Evolutionary conservation across 1,140 invertebrate genomes (phyloP), one percentile per base, ranked within the genome.

Genomic region (Bombus waltoni): DNA sequence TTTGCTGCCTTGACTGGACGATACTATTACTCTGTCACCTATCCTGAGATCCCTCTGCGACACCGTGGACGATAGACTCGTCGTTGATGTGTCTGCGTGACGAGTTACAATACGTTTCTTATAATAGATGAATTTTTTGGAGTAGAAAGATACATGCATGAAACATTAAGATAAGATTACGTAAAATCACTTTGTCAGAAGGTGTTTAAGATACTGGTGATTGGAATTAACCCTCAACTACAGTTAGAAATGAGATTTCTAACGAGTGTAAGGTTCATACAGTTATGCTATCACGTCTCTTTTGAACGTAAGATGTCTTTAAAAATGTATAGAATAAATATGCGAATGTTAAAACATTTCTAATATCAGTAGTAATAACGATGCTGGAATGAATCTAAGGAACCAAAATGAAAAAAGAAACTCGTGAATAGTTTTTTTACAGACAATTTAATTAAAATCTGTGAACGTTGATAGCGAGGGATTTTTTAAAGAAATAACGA

Each of bases 21-120:
- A 97, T 22, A 99, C 98, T 87, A 99, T 98, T 32, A 99, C 98
- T 73, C 98, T 96, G 91, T 99, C 98, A 62, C 98, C 98, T 84
- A 98, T 93, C 93, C 97, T 97, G 71, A 98, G 94, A 89, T 97
- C 97, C 89, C 94, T 95, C 62, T 95, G 93, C 8, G 94, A 93
- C 28, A 94, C 93, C 57, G 95, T 94, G 38, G 96, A 96, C 68
- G 94, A 91, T 80, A 96, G 88, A 89, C 96, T 97, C 77, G 96
- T 96, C 86, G 96, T 97, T 25, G 97, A 97, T 89, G 96, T 95
- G 95, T 96, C 97, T 97, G 93, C 10, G 78, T 86, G 80, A 78
- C 85, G 92, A 89, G 74, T 83, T 87, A 65, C 73, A 62, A 78
- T 32, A 79, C 53, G n/a, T 40, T 81, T 82, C 76, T 83, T 87